These are phyloP conservation scores for Nomada goodeniana DNA, from an alignment of 2,888 invertebrate genomes.

Conservation along the genomic window DNA sequence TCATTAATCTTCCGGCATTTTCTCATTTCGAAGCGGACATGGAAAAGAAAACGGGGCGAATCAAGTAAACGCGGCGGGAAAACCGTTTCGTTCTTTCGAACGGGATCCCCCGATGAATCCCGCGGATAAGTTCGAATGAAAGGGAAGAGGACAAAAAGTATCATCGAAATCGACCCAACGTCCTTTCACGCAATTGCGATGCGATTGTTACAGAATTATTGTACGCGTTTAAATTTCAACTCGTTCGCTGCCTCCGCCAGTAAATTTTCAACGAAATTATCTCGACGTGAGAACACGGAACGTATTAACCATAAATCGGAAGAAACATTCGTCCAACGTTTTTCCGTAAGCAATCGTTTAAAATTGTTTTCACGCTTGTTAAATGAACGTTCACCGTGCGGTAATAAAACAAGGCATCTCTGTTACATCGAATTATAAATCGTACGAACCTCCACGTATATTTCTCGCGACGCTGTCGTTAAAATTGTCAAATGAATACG, in stretches of 20 bases:
- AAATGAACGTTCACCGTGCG: no score
- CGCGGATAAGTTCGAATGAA: background rate
- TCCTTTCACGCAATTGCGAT: background rate
- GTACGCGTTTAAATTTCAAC: background rate
- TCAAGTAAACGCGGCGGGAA: background rate
- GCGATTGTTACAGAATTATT: background rate
- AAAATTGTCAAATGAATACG: no score
- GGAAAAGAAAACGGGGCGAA: background rate
- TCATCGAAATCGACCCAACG: background rate
- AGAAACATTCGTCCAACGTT: no score
- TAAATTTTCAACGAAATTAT: background rate
- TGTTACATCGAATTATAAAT: no score
- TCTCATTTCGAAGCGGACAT: slow-evolving; percentile 1
- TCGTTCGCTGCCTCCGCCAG: background rate
- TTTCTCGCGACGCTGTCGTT: no score
- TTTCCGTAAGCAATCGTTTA: no score
- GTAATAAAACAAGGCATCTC: no score
- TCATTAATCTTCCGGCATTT: slow-evolving; percentile 9
- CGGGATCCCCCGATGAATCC: background rate
- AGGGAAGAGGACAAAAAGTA: background rate
- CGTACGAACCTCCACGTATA: no score
- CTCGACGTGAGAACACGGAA: background rate
- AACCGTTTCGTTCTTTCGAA: background rate
- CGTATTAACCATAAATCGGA: background rate
- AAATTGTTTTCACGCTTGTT: no score